These are phyloP conservation scores for Rhingia rostrata DNA, from an alignment of 2,888 invertebrate species.

Conservation along the genomic window DNA sequence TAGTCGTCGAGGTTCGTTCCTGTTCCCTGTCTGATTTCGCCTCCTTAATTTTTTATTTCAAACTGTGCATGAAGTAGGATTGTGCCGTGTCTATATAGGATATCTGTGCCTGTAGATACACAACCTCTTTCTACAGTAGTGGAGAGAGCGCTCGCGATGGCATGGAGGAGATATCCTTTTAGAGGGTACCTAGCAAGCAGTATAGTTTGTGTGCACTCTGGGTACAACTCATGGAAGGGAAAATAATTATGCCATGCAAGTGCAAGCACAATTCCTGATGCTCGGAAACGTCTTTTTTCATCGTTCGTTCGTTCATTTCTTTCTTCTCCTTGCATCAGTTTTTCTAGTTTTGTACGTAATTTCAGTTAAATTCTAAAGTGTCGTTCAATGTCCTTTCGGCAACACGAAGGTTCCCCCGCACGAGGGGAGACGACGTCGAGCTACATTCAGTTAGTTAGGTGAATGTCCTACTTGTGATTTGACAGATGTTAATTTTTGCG, in stretches of 20 bases:
- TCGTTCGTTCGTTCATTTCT: conserved; percentile 14
- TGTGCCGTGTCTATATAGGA: conserved; percentile 27
- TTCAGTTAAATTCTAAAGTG: conserved; percentile 57
- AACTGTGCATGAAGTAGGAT: conserved; percentile 31
- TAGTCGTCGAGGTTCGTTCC: conserved; percentile 24
- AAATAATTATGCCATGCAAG: conserved; percentile 54
- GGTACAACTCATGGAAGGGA: conserved; percentile 42
- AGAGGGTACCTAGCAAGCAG: conserved; percentile 2
- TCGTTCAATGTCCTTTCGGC: conserved; percentile 55
- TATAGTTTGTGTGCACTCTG: conserved; percentile 15
- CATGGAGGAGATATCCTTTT: conserved; percentile 43
- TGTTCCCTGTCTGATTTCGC: conserved; percentile 48
- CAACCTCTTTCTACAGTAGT: background rate
- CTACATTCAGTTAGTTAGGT: conserved; percentile 16
- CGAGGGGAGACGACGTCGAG: background rate
- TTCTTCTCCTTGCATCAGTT: conserved; percentile 11
- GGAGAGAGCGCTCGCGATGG: background rate
- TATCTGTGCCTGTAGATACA: conserved; percentile 16
- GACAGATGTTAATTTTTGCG: conserved; percentile 20
- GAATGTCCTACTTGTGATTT: conserved; percentile 42
- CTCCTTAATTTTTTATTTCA: conserved; percentile 54
- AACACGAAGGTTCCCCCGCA: background rate
- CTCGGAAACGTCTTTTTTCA: conserved; percentile 7
- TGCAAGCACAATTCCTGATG: conserved; percentile 45
- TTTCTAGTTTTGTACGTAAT: conserved; percentile 46